Conservation (phyloP, 2,888 invertebrate species). For the Drosophila mayaguana region DNA sequence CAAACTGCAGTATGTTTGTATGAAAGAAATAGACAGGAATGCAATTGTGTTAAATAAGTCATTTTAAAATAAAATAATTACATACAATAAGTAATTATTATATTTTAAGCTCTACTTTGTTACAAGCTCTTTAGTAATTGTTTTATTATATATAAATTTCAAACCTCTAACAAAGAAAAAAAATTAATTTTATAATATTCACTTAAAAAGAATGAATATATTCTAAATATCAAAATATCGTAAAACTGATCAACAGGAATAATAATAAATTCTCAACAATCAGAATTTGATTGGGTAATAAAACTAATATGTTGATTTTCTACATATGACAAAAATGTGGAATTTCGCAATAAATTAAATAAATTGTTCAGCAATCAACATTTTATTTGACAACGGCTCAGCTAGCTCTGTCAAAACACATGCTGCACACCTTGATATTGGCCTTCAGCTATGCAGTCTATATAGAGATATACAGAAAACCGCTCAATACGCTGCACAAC, state of each 20-base stretch:
- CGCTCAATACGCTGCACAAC: neutral
- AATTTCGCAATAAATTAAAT: conserved; percentile 1
- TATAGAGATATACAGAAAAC: neutral
- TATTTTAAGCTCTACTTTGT: too few relatives aligned
- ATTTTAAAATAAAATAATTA: too few relatives aligned
- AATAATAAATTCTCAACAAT: neutral
- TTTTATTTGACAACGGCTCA: conserved; percentile 3
- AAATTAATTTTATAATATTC: too few relatives aligned
- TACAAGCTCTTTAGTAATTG: neutral
- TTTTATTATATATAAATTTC: too few relatives aligned
- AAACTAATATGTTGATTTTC: neutral
- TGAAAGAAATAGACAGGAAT: too few relatives aligned
- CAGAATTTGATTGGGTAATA: neutral
- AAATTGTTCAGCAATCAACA: neutral
- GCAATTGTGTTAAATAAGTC: neutral
- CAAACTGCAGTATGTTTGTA: neutral
- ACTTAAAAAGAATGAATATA: too few relatives aligned
- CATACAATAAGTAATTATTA: neutral
- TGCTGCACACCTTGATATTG: conserved; percentile 29
- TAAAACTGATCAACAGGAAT: too few relatives aligned
- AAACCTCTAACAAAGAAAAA: too few relatives aligned
- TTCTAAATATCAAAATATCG: too few relatives aligned
- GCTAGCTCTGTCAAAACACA: conserved; percentile 4
- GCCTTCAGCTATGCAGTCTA: conserved; percentile 35
- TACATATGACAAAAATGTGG: neutral